Conservation (phyloP, 2,797 vertebrate species). For the Ibycter americanus region DNA sequence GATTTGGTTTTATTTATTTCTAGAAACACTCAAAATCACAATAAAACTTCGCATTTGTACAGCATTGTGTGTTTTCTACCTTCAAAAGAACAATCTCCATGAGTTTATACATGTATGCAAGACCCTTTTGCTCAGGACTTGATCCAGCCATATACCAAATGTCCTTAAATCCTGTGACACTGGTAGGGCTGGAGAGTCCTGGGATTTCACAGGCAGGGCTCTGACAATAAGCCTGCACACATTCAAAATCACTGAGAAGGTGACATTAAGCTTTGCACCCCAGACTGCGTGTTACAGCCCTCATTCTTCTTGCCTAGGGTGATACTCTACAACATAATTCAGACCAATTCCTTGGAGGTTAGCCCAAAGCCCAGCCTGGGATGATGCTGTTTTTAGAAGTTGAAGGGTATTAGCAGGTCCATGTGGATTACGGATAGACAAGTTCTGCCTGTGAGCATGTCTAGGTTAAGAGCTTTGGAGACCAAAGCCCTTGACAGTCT, state of each 20-base stretch:
- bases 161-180: neutral
- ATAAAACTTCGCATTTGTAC: neutral
- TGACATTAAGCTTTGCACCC: neutral
- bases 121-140: neutral
- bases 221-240: neutral
- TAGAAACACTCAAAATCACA: neutral
- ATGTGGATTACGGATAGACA: too few species aligned
- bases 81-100: neutral
- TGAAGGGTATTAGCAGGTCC: neutral
- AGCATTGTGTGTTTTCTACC: neutral
- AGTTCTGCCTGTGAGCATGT: neutral
- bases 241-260: neutral
- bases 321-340: neutral
- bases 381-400: neutral
- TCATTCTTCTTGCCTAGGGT: rapidly evolving
- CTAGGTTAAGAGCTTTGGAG: neutral
- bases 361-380: neutral
- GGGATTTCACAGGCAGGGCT: neutral
- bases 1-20: neutral
- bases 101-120: rapidly evolving
- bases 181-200: neutral
- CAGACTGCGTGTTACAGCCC: neutral
- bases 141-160: neutral
- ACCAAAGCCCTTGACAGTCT: neutral
- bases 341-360: neutral